These are phyloP conservation scores for Bilobella aurantiaca DNA, from an alignment of 1,140 invertebrate genomes.

Conservation along the genomic window DNA sequence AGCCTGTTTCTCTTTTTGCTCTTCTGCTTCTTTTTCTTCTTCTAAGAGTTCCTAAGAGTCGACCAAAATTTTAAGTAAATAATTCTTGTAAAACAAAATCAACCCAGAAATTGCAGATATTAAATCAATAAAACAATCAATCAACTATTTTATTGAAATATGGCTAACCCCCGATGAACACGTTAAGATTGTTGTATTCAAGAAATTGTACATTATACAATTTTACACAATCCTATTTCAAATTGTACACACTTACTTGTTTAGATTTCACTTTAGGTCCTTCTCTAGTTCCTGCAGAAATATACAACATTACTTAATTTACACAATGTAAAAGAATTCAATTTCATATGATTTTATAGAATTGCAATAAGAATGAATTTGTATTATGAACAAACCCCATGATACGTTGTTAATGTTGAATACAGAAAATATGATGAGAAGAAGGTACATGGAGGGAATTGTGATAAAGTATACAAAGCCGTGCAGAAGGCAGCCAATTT, in stretches of 20 bases:
- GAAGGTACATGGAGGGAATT: constrained; percentile 86
- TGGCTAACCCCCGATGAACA: too few relatives aligned
- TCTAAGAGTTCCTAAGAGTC: not conserved
- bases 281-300: constrained; percentile 55
- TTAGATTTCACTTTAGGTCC: constrained; percentile 40
- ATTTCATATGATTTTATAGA: not conserved
- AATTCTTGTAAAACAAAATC: not conserved
- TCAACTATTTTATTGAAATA: too few relatives aligned
- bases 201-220: too few relatives aligned
- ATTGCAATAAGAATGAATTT: not conserved
- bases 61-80: constrained; percentile 6
- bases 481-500: constrained; percentile 54
- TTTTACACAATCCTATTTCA: too few relatives aligned
- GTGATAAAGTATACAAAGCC: constrained; percentile 80
- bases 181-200: too few relatives aligned
- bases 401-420: constrained; percentile 82
- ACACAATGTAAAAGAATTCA: not conserved
- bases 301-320: constrained; percentile 37
- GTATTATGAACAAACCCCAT: constrained; percentile 46
- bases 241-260: constrained; percentile 36
- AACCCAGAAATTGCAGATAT: too few relatives aligned
- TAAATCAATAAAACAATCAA: too few relatives aligned
- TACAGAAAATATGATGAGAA: constrained; percentile 79
- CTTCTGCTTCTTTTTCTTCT: constrained; percentile 23
- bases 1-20: constrained; percentile 19